Conservation (phyloP, 2,113 vertebrate genomes). For the Oenanthe melanoleuca region DNA sequence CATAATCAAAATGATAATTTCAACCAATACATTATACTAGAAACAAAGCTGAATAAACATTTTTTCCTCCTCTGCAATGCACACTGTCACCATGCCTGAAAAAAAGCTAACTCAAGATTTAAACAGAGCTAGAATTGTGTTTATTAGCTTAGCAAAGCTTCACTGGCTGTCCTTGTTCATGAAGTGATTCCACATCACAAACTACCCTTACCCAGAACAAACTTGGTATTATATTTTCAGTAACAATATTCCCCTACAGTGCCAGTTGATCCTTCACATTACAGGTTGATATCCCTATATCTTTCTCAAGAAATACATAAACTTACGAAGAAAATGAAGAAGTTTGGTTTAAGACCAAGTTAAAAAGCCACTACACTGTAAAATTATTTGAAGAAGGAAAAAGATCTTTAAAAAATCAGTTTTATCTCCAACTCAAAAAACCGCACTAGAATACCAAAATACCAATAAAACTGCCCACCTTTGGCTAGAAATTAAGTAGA, state of each 20-base stretch:
- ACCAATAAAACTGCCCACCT: background rate
- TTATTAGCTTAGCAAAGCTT: background rate
- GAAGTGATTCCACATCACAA: background rate
- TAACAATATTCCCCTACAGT: background rate
- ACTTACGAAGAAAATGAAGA: background rate
- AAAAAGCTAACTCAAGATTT: background rate
- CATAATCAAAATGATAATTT: constrained; percentile 11
- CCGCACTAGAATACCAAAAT: background rate
- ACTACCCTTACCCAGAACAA: background rate
- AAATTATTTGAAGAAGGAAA: background rate
- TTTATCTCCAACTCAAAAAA: background rate
- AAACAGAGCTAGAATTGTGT: background rate
- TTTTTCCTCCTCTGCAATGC: background rate
- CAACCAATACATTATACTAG: background rate
- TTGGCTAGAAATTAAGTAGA: background rate
- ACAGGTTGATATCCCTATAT: background rate
- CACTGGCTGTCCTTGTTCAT: background rate
- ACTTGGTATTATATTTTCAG: rapidly evolving
- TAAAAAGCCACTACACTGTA: background rate
- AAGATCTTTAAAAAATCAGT: background rate
- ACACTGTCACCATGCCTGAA: background rate
- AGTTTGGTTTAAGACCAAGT: background rate
- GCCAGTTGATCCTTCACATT: background rate
- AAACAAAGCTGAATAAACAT: background rate
- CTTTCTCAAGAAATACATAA: background rate